These are phyloP conservation scores for Steinernema carpocapsae DNA, from an alignment of 2,888 invertebrate genomes.

Conservation along the genomic window DNA sequence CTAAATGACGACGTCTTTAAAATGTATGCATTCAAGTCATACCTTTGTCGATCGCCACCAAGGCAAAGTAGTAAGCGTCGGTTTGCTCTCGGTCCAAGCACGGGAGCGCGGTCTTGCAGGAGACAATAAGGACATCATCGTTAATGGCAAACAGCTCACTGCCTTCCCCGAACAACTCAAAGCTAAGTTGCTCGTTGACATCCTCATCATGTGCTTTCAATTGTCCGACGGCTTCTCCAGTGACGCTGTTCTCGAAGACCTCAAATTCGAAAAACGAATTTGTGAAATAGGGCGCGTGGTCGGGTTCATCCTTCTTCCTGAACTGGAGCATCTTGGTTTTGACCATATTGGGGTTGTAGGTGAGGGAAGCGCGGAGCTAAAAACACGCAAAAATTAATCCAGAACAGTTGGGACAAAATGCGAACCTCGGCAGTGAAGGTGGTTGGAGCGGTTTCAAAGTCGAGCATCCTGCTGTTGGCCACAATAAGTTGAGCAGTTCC, in stretches of 20 bases:
- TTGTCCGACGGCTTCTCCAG: slow-evolving; percentile 34
- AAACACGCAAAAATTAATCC: background rate
- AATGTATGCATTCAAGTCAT: slow-evolving; percentile 22
- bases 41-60: slow-evolving; percentile 40
- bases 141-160: slow-evolving; percentile 44
- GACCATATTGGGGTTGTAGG: background rate
- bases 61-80: slow-evolving; percentile 38
- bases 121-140: slow-evolving; percentile 47
- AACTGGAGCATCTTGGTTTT: background rate
- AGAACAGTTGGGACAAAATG: background rate
- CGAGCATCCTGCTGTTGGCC: slow-evolving; percentile 9
- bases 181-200: background rate
- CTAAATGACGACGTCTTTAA: slow-evolving; percentile 40
- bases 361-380: slow-evolving; percentile 16
- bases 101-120: slow-evolving; percentile 45
- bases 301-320: slow-evolving; percentile 10
- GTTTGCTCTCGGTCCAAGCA: slow-evolving; percentile 44
- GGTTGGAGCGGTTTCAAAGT: slow-evolving; percentile 7
- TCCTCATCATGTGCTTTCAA: slow-evolving; percentile 21
- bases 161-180: slow-evolving; percentile 31
- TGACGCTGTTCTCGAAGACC: slow-evolving; percentile 36
- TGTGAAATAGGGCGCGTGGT: slow-evolving; percentile 22
- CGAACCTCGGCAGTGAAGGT: slow-evolving; percentile 8
- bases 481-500: slow-evolving; percentile 30
- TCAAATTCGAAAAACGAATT: slow-evolving; percentile 35